These are phyloP conservation scores for Tigriopus japonicus DNA, from an alignment of 1,140 invertebrate genomes.

Conservation along the genomic window DNA sequence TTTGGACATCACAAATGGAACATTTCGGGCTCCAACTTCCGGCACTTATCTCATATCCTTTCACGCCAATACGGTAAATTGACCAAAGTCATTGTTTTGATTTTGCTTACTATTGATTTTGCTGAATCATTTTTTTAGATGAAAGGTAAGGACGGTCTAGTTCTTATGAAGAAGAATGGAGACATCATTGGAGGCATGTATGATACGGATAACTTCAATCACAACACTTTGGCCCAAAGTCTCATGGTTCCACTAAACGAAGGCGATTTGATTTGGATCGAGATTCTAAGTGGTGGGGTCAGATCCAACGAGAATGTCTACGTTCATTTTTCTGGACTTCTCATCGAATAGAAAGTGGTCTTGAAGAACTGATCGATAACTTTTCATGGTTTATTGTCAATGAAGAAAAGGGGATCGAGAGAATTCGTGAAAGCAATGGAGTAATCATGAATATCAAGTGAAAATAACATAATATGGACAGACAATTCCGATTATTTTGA, in stretches of 20 bases:
- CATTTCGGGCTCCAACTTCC: not conserved
- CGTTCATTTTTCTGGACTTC: not conserved
- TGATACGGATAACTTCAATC: conserved; percentile 5
- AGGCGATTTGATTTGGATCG: not conserved
- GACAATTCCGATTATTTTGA: too few species aligned
- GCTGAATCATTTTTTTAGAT: conserved; percentile 1
- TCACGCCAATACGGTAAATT: conserved; percentile 2
- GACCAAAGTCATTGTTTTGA: not conserved
- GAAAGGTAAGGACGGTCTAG: not conserved
- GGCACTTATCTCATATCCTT: not conserved
- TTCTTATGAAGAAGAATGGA: not conserved
- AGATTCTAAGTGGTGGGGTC: not conserved
- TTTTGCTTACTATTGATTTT: too few species aligned
- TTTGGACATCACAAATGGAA: not conserved
- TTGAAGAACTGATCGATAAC: not conserved
- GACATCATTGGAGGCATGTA: not conserved
- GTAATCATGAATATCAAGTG: too few species aligned
- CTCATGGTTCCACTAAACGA: not conserved
- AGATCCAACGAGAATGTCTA: not conserved
- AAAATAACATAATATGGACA: too few species aligned
- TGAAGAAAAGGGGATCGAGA: not conserved
- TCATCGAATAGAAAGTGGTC: not conserved
- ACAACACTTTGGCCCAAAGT: not conserved
- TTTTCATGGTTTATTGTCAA: not conserved
- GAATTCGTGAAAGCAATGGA: not conserved